These are phyloP conservation scores for Pseudochirops cupreus DNA, from an alignment of 2,797 vertebrate species.

Conservation along the genomic window DNA sequence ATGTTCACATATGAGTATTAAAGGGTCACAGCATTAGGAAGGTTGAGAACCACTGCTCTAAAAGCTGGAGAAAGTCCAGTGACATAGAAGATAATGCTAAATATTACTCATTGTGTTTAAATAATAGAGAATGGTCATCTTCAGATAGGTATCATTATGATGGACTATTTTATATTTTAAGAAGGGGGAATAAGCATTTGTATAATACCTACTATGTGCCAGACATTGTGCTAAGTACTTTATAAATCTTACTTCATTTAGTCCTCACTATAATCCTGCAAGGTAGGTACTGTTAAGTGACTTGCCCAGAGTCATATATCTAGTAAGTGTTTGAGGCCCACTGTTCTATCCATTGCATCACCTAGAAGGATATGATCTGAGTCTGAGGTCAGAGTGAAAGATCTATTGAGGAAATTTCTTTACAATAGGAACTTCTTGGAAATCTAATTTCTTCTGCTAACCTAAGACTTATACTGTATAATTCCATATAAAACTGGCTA, in stretches of 20 bases:
- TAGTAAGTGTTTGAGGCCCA: background rate
- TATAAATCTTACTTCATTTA: no score
- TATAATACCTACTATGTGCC: background rate
- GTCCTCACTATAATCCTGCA: no score
- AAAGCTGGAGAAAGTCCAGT: background rate
- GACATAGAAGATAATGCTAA: background rate
- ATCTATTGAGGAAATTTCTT: constrained; percentile 48
- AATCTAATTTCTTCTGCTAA: constrained; percentile 30
- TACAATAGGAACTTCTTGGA: constrained; percentile 39
- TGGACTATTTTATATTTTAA: constrained; percentile 54
- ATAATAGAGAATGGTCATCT: constrained; percentile 55
- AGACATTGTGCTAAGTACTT: background rate
- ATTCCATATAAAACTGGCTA: background rate
- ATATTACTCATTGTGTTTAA: constrained; percentile 3
- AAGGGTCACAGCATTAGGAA: no score
- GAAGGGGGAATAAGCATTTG: background rate
- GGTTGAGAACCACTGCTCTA: no score
- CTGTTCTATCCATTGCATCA: background rate
- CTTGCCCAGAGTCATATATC: no score
- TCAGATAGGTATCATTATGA: constrained; percentile 35
- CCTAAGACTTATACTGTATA: background rate
- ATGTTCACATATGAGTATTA: no score
- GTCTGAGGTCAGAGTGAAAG: constrained; percentile 46
- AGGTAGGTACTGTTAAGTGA: background rate
- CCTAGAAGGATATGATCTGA: background rate